Conservation (phyloP, 2,797 vertebrate genomes). For the Danio choprae region DNA sequence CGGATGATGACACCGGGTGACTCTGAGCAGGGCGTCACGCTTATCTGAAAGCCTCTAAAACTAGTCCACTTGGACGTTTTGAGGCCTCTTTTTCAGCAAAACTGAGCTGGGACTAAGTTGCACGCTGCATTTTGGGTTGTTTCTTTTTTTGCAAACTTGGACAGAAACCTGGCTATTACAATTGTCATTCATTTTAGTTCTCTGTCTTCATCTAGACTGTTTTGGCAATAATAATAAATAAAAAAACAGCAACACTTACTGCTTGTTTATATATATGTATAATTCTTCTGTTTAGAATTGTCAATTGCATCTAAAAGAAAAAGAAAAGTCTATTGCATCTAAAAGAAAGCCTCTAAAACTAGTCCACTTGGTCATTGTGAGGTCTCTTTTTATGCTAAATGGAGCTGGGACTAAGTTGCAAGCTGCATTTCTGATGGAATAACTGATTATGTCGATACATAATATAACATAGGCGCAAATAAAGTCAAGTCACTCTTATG, state of each 20-base stretch:
- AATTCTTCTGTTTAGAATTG: no score
- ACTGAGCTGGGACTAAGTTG: background rate
- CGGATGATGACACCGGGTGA: slow-evolving; percentile 55
- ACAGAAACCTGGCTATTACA: no score
- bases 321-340: no score
- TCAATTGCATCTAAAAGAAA: no score
- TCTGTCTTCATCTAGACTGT: no score
- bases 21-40: slow-evolving; percentile 45
- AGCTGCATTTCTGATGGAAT: background rate
- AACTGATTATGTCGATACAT: background rate
- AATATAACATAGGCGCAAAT: background rate
- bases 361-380: slow-evolving; percentile 2
- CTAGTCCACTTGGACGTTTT: slow-evolving; percentile 6
- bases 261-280: no score
- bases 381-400: slow-evolving; percentile 20
- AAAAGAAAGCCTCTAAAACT: slow-evolving; percentile 35
- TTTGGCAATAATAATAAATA: no score
- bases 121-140: no score
- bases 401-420: background rate
- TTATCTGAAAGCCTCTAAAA: slow-evolving; percentile 48
- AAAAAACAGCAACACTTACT: no score
- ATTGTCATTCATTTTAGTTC: no score
- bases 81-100: slow-evolving; percentile 19
- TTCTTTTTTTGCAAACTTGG: no score
- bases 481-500: background rate